Base-by-base conservation (phyloP, 2,888 invertebrate genomes). In the Ommatoiulus sabulosus region DNA sequence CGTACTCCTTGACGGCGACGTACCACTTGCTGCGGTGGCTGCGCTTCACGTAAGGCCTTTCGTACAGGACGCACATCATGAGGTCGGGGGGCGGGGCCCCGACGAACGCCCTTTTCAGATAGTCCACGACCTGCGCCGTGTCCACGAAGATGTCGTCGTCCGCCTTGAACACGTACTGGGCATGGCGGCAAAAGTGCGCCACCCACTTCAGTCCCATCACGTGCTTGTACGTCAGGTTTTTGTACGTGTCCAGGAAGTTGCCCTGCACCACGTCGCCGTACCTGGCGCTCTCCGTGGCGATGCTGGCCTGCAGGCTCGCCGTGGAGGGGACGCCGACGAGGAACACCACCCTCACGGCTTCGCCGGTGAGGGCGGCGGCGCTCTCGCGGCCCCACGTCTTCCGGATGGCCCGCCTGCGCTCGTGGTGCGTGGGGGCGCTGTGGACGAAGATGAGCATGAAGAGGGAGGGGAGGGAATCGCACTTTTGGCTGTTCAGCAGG, bases 111-210 rank as follows among this genome's bases (percentile, higher is more conserved):
- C 52, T 20, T 52, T 46, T 88, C 17, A 88, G 80, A n/a, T 89
- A 87, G n/a, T 63, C 43, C 15, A 80, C 86, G 80, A 91, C 87
- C 72, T 91, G 91, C 80, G 92, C 92, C 87, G 92, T 91, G 89
- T 93, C 93, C 15, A 93, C 92, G 89, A 93, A 92, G 84, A 93
- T 93, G 89, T 93, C 93, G 90, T 93, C 93, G 89, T 93, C 93
- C 0, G 93, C 92, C 90, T 93, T 93, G 15, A 93, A 91, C 10
- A 93, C 91, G 90, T 91, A 93, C 35, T 90, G 90, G 0, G 92
- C 92, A 63, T 91, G 90, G 6, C 89, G 90, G 90, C 93, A 93
- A 90, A 91, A 91, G 24, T 90, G 91, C 1, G 92, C 90, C 4
- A 92, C 91, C 93, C 93, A 93, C 90, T 93, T 91, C 10, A 91